A percentile compares a stretch with the other conserved stretches of the same genome.
phyloP scores from a whole-genome alignment of 2,797 vertebrate genomes.

The Botia almorhae region DNA sequence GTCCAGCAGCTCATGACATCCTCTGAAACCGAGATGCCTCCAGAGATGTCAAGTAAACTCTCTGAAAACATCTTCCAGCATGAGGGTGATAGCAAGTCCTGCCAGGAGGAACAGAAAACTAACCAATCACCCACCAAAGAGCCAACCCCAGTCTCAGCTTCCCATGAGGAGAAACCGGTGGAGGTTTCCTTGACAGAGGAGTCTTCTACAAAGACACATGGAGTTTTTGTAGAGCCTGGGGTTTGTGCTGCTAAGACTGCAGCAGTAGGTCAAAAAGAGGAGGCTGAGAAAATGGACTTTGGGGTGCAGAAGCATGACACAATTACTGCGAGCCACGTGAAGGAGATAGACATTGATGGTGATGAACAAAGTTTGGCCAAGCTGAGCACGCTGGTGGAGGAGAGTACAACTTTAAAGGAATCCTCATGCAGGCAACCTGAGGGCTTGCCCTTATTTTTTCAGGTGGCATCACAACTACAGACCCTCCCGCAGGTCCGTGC shows the following conservation, averaged over 20 bases:
- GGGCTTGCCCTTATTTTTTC: conserved; percentile 70
- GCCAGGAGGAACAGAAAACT: conserved; percentile 78
- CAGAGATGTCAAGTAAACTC: conserved; percentile 68
- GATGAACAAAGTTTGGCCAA: conserved; percentile 73
- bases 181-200: conserved; percentile 69
- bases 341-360: conserved; percentile 75
- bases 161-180: conserved; percentile 75
- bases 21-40: conserved; percentile 60
- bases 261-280: conserved; percentile 49
- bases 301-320: background rate
- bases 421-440: conserved; percentile 74
- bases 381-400: conserved; percentile 76
- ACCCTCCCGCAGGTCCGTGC: conserved; percentile 59
- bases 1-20: conserved; percentile 53
- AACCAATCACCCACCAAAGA: conserved; percentile 82
- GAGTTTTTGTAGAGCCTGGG: conserved; percentile 60
- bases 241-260: conserved; percentile 64
- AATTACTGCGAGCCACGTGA: background rate
- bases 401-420: conserved; percentile 76
- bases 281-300: conserved; percentile 64
- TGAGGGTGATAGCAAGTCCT: conserved; percentile 67
- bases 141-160: conserved; percentile 71
- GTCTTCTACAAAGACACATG: conserved; percentile 46
- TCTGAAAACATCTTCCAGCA: conserved; percentile 69
- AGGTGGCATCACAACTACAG: conserved; percentile 59